Evolutionary conservation across 2,888 invertebrate genomes (phyloP).

Genomic region (Oegoconia quadripuncta): DNA sequence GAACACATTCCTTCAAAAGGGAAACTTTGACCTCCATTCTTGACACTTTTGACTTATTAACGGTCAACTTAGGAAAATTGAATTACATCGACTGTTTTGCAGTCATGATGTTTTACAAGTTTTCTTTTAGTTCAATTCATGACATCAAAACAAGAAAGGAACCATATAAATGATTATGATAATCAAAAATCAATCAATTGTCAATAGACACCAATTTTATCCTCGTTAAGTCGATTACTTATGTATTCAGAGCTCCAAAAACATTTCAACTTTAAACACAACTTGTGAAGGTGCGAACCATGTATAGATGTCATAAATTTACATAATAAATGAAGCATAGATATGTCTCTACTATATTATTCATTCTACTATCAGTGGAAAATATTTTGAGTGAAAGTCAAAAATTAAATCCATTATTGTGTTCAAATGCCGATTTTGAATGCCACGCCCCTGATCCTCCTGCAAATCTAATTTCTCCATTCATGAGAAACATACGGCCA

Average conservation of each 20-base stretch:
- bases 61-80: background rate
- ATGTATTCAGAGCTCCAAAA: slow-evolving; percentile 54
- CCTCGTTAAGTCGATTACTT: slow-evolving; percentile 54
- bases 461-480: slow-evolving; percentile 52
- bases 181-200: slow-evolving; percentile 16
- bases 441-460: slow-evolving; percentile 47
- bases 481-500: slow-evolving; percentile 44
- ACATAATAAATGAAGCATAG: slow-evolving; percentile 4
- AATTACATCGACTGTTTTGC: slow-evolving; percentile 1
- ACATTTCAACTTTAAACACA: slow-evolving; percentile 33
- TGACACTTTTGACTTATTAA: slow-evolving; percentile 14
- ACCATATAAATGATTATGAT: slow-evolving; percentile 1
- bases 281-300: slow-evolving; percentile 29
- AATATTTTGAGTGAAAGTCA: slow-evolving; percentile 49
- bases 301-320: slow-evolving; percentile 20
- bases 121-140: no score
- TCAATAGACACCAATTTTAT: slow-evolving; percentile 51
- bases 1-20: slow-evolving; percentile 31
- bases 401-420: slow-evolving; percentile 42
- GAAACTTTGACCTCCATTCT: slow-evolving; percentile 26
- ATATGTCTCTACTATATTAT: slow-evolving; percentile 1
- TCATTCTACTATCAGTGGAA: slow-evolving; percentile 2
- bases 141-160: no score
- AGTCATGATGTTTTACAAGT: no score
- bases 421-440: slow-evolving; percentile 44